Evolutionary conservation across 1,140 invertebrate genomes (phyloP).

Genomic region (Hyles vespertilio): DNA sequence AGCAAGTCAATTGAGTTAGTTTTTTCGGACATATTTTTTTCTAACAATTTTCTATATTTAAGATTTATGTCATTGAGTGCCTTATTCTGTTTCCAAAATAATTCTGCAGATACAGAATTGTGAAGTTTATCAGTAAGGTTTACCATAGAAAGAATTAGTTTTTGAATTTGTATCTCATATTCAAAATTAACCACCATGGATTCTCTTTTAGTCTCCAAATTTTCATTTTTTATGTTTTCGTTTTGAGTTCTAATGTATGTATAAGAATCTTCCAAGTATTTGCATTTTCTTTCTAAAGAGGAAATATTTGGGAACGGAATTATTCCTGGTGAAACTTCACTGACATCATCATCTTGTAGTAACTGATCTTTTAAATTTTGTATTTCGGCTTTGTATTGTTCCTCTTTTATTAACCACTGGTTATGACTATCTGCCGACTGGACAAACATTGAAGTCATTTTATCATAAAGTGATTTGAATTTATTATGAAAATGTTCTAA

Average conservation of each 20-base stretch:
- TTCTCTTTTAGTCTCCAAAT: slow-evolving; percentile 52
- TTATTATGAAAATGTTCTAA: slow-evolving; percentile 65
- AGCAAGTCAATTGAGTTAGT: slow-evolving; percentile 24
- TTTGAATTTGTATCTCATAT: slow-evolving; percentile 59
- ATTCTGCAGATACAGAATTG: slow-evolving; percentile 46
- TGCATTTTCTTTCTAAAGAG: slow-evolving; percentile 49
- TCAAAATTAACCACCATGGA: slow-evolving; percentile 37
- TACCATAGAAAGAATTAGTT: slow-evolving; percentile 42
- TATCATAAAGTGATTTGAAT: slow-evolving; percentile 58
- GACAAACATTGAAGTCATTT: slow-evolving; percentile 51
- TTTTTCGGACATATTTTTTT: slow-evolving; percentile 25
- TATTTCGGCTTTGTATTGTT: slow-evolving; percentile 65
- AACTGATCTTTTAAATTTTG: slow-evolving; percentile 46
- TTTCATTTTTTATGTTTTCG: slow-evolving; percentile 64
- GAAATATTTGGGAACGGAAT: slow-evolving; percentile 24
- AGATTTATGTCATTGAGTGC: slow-evolving; percentile 40
- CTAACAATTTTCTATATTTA: slow-evolving; percentile 54
- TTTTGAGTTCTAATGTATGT: slow-evolving; percentile 56
- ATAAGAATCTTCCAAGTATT: slow-evolving; percentile 61
- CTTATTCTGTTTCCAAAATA: slow-evolving; percentile 64
- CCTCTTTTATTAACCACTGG: slow-evolving; percentile 61
- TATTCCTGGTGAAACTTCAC: slow-evolving; percentile 50
- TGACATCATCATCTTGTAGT: slow-evolving; percentile 52
- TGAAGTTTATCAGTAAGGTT: slow-evolving; percentile 57
- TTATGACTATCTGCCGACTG: slow-evolving; percentile 47